Base-by-base conservation (phyloP, 1,140 invertebrate genomes). In the Pissodes strobi region DNA sequence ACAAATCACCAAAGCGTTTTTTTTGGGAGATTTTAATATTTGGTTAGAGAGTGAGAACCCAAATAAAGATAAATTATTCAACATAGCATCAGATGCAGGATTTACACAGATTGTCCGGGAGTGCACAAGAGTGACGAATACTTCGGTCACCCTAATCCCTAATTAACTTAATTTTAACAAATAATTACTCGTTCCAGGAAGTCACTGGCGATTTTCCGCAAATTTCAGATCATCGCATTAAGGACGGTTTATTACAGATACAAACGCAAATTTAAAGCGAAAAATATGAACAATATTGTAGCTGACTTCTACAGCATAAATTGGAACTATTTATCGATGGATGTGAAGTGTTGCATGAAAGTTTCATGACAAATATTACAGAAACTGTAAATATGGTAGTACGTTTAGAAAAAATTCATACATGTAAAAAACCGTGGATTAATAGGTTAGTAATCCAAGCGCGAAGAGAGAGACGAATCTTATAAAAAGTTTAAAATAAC, bases 1-100 rank as follows among this genome's bases (percentile, higher is more conserved):
- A 10, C 23, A 3, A 30, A 2, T 21, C 9, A 53, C 15, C 21
- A 37, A 10, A 2, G 8, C 17, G 19, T 53, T 30, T 19, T 53
- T n/a, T 6, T 30, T 59, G 43, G 56, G 56, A 6, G 56, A 59
- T 59, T 59, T 59, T 46, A 59, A 59, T 18, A 48, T 59, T 25
- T n/a, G 27, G 12, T 46, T 59, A 13, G 39, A 41, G 17, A 15
- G 38, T 9, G 56, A 59, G 2, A 59, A 59, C 22, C 13, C 21
- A 39, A 25, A 4, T 10, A 59, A 38, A 41, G 17, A 13, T 13
- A 59, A 37, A 39, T 30, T 59, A 38, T 21, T 15, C 13, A 18
- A 12, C n/a, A 55, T 61, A 18, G n/a, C 15, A 6, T 15, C 22
- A 13, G 58, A 61, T 56, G 48, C 45, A 13, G 21, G 56, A 53